Evolutionary conservation across 1,140 invertebrate genomes (phyloP), one percentile per base, ranked within the genome.

Genomic region (Drosophila tsacasi): DNA sequence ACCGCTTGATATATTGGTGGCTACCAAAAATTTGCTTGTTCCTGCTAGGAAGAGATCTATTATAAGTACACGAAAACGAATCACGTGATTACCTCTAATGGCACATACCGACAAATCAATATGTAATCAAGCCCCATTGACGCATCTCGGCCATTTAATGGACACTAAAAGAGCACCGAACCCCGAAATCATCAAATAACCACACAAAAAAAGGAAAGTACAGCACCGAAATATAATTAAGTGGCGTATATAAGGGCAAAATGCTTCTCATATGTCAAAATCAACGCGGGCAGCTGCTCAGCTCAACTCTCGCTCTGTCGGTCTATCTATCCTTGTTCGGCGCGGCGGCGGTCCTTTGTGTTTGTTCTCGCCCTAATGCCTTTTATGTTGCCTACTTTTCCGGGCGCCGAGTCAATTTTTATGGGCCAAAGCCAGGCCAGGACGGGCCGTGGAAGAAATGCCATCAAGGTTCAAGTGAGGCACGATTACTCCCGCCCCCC

Each of bases 191-290:
- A 62, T 52, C 46, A 35, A 73, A 65, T 66, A 69, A 52, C 65
- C 57, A 25, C 30, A 30, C 9, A 19, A 52, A 30, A 30, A 25
- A 55, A 17, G 40, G 52, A 52, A 71, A 63, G 68, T 57, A 47
- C 54, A 63, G 54, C 35, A 58, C 62, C 46, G 39, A 52, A 67
- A 71, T 59, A 89, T 79, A 87, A 89, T 89, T 87, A 87, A 83
- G 76, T 64, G 64, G 64, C 55, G 32, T 49, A 58, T 66, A 77
- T 63, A 66, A 23, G 23, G 42, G 27, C 57, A 55, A 52, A 78
- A 58, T 71, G 75, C 65, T 77, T 89, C 84, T 87, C 84, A 71
- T 80, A 81, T 87, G 77, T 89, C 84, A 89, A 81, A 89, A 83
- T 87, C 84, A 84, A 83, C 79, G 72, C 55, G 47, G 68, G 72